These are phyloP conservation scores for Sceliomorpha sp. DNA, from an alignment of 2,888 invertebrate genomes.

Conservation along the genomic window DNA sequence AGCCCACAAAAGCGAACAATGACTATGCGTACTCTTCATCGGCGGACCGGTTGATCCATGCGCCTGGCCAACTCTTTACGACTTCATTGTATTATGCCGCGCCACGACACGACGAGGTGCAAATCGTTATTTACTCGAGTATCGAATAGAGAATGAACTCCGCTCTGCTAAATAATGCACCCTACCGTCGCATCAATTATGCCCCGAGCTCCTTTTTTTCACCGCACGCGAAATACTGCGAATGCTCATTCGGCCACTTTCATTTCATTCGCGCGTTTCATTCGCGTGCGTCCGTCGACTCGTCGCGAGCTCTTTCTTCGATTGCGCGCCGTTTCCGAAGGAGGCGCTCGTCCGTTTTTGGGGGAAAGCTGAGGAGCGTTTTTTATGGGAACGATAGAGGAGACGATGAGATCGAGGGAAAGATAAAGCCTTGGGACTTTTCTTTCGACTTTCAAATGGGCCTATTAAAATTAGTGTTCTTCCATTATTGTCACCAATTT, in stretches of 20 bases:
- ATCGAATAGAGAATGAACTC: constrained; percentile 40
- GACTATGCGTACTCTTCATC: constrained; percentile 61
- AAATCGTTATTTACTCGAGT: constrained; percentile 50
- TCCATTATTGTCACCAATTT: too few relatives aligned
- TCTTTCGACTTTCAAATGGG: too few relatives aligned
- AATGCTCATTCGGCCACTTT: background rate
- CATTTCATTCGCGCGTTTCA: too few relatives aligned
- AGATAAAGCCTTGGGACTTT: too few relatives aligned
- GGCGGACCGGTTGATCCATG: constrained; percentile 59
- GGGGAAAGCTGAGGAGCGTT: too few relatives aligned
- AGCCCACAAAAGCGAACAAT: constrained; percentile 67
- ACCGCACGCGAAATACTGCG: background rate
- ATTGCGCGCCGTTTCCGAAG: too few relatives aligned
- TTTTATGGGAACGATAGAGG: too few relatives aligned
- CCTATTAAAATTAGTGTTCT: too few relatives aligned
- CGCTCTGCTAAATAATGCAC: constrained; percentile 50
- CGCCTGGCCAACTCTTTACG: constrained; percentile 57
- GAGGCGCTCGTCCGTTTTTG: too few relatives aligned
- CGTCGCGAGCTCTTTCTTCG: too few relatives aligned
- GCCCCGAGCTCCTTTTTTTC: constrained; percentile 11
- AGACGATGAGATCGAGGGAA: too few relatives aligned
- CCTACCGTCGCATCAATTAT: constrained; percentile 29
- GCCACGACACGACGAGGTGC: constrained; percentile 49
- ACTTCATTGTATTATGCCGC: constrained; percentile 53
- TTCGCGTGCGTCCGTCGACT: too few relatives aligned